Evolutionary conservation across 2,888 invertebrate species (phyloP), one percentile per base, ranked within the genome.

Genomic region (Pristionchus japonicus): DNA sequence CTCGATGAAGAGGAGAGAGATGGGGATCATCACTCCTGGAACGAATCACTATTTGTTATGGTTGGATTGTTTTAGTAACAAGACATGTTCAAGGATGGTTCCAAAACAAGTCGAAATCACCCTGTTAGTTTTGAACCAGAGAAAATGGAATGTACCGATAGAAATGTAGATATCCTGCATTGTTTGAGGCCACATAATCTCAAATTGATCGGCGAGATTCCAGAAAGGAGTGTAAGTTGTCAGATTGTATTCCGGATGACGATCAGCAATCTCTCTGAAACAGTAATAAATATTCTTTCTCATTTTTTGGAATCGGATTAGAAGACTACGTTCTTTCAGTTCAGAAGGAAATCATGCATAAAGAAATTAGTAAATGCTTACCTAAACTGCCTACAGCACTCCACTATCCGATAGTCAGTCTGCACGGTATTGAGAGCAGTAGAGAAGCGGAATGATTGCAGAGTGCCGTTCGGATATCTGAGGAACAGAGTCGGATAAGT

Each of bases 141-240:
- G 52, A 52, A 52, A 20, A 17, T 17, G 0, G 15, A 64, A 85
- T 49, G 37, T 85, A 92, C 91, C 89, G 43, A 93, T 90, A 0
- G 93, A 93, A 43, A 93, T 92, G 80, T 92, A 91, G 80, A 93
- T 88, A 77, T 93, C 93, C 85, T 93, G 93, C 89, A 93, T 88
- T 0, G 93, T 93, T 85, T 93, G 93, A 0, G 92, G 92, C 91
- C 93, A 93, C 91, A 93, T 93, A 15, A 93, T 93, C 80, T 92
- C 92, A 43, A 92, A 93, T 74, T 93, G 92, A 88, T 93, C 93
- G 9, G 92, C 93, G 3, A 93, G 89, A 86, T 92, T 92, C 93
- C 93, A 93, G 0, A 93, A 82, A 1, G 92, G 89, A 6, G 93
- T 90, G 88, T 92, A 93, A 23, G 92, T 91, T 7, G 89, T 88